Conservation (phyloP, 2,113 vertebrate genomes). For the Aspidoscelis tigris region DNA sequence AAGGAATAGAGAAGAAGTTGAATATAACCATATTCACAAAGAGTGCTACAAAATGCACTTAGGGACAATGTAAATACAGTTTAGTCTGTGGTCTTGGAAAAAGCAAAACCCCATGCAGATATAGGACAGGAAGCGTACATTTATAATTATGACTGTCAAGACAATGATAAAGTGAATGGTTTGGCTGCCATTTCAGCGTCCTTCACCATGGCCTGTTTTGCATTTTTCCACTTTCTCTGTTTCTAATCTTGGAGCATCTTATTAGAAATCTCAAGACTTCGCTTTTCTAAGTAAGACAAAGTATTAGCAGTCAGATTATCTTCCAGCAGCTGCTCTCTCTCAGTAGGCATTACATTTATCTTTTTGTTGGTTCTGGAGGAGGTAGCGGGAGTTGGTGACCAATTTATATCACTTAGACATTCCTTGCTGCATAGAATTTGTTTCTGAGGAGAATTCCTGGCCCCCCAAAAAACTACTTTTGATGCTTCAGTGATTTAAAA, state of each 20-base stretch:
- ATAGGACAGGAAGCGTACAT: neutral
- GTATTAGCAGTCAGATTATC: slow-evolving; percentile 67
- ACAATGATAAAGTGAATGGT: slow-evolving; percentile 28
- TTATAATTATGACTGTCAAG: neutral
- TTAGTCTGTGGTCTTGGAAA: neutral
- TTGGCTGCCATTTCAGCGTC: slow-evolving; percentile 13
- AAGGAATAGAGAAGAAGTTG: neutral
- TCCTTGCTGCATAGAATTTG: slow-evolving; percentile 53
- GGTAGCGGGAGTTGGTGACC: slow-evolving; percentile 69
- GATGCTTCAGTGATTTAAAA: slow-evolving; percentile 28
- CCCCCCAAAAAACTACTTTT: slow-evolving; percentile 28
- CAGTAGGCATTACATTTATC: slow-evolving; percentile 75
- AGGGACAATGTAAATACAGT: neutral
- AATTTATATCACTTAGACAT: slow-evolving; percentile 70
- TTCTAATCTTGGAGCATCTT: slow-evolving; percentile 53
- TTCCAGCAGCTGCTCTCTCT: slow-evolving; percentile 74
- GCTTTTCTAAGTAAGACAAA: slow-evolving; percentile 64
- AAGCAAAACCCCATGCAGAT: neutral
- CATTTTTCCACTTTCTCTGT: slow-evolving; percentile 42
- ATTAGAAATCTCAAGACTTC: slow-evolving; percentile 50
- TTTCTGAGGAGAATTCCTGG: slow-evolving; percentile 28
- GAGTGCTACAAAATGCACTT: neutral
- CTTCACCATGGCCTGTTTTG: slow-evolving; percentile 13
- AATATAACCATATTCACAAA: neutral
- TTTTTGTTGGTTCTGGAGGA: slow-evolving; percentile 69